Conservation (phyloP, 2,113 vertebrate genomes). For the Siniperca knerii region DNA sequence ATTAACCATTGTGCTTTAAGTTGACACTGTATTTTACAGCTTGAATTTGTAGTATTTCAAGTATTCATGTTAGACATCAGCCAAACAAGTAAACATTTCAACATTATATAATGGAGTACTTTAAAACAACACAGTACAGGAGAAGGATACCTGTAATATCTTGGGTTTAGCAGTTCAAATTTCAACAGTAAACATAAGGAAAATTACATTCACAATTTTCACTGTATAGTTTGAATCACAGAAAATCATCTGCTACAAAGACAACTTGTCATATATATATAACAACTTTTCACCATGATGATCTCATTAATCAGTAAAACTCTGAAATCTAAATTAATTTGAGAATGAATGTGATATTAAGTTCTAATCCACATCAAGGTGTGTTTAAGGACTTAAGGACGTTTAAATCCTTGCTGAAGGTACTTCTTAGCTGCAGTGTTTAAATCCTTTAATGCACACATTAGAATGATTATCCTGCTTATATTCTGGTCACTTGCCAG, state of each 20-base stretch:
- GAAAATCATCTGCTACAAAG: background rate
- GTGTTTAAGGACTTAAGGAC: background rate
- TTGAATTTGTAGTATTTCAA: slow-evolving; percentile 20
- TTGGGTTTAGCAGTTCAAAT: background rate
- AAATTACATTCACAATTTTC: background rate
- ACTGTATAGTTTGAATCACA: background rate
- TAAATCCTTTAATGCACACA: background rate
- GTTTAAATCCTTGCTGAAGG: slow-evolving; percentile 14
- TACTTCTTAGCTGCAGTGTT: background rate
- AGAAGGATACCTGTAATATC: background rate
- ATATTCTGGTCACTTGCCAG: background rate
- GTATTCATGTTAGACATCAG: slow-evolving; percentile 14
- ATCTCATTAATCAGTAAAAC: too few relatives aligned
- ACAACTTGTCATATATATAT: too few relatives aligned
- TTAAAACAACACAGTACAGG: background rate
- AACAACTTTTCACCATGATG: background rate
- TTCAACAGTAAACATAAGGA: background rate
- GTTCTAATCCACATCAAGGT: background rate
- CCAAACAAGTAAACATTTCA: slow-evolving; percentile 18
- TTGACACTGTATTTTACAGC: slow-evolving; percentile 13
- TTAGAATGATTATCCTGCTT: slow-evolving; percentile 15
- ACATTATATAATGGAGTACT: background rate
- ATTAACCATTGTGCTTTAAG: slow-evolving; percentile 27
- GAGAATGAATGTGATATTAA: background rate
- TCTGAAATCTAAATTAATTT: background rate